A percentile compares a stretch with the other conserved stretches of the same genome.
Conservation (phyloP, 2,797 vertebrate genomes). For the Tamandua tetradactyla region DNA sequence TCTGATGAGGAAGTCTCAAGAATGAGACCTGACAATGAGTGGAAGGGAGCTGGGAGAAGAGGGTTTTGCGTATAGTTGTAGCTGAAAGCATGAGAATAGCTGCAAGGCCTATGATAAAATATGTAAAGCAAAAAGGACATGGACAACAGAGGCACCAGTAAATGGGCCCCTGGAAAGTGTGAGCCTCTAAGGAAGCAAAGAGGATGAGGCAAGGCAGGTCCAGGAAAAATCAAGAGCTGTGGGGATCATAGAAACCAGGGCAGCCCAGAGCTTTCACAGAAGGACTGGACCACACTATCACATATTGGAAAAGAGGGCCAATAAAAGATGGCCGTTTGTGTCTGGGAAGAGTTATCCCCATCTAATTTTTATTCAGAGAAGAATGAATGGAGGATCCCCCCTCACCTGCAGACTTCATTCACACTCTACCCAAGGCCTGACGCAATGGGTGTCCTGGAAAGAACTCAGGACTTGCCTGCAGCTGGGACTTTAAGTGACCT, state of each 20-base stretch:
- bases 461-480: fast-evolving
- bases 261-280: no score
- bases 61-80: fast-evolving
- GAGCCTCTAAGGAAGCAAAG: neutral
- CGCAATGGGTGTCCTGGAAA: fast-evolving
- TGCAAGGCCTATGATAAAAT: fast-evolving
- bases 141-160: neutral
- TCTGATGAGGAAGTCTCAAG: fast-evolving
- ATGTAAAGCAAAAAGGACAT: neutral
- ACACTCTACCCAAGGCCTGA: fast-evolving
- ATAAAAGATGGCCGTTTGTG: neutral
- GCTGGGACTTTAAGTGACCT: neutral
- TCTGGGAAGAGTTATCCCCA: neutral
- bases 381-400: neutral
- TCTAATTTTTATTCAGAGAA: neutral
- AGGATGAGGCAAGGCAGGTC: no score
- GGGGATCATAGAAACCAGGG: no score
- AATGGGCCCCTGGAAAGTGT: fast-evolving
- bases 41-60: fast-evolving
- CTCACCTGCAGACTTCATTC: fast-evolving
- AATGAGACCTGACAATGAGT: no score
- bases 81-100: neutral
- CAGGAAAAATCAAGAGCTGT: neutral
- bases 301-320: neutral
- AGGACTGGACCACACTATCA: fast-evolving